Conservation (phyloP, 2,113 vertebrate genomes). For the Petaurus breviceps region DNA sequence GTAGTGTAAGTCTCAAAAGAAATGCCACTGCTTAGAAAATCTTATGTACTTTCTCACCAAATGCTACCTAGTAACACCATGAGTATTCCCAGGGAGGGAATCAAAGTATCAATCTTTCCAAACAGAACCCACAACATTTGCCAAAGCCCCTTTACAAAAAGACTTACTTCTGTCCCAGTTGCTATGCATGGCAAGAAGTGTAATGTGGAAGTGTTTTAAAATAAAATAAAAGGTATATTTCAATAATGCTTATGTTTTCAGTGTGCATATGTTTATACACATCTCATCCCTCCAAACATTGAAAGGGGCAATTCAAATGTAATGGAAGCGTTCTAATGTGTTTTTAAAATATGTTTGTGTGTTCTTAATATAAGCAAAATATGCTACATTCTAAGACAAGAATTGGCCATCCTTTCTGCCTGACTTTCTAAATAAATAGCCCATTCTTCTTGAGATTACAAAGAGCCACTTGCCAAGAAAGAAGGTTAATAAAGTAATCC, state of each 20-base stretch:
- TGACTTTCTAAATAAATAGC: neutral
- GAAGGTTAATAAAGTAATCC: neutral
- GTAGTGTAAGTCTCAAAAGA: neutral
- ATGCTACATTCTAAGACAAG: conserved; percentile 28
- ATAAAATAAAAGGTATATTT: conserved; percentile 8
- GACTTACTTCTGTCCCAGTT: conserved; percentile 38
- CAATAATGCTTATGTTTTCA: neutral
- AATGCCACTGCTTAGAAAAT: neutral
- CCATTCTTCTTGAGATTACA: conserved; percentile 13
- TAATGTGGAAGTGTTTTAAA: neutral
- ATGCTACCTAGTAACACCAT: neutral
- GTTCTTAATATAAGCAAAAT: neutral
- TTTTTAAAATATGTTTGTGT: neutral
- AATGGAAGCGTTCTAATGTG: conserved; percentile 11
- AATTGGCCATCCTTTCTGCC: neutral
- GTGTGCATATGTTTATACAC: neutral
- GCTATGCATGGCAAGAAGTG: neutral
- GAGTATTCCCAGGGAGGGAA: conserved; percentile 25
- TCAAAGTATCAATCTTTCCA: neutral
- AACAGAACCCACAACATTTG: neutral
- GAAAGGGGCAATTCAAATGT: neutral
- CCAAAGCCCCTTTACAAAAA: neutral
- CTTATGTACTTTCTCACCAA: conserved; percentile 28
- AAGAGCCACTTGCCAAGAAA: conserved; percentile 31
- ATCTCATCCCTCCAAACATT: neutral